Percentiles rank a stretch among this genome's conserved stretches.
phyloP scores from a whole-genome alignment of 2,888 invertebrate species.

The Drosophila mayaguana region DNA sequence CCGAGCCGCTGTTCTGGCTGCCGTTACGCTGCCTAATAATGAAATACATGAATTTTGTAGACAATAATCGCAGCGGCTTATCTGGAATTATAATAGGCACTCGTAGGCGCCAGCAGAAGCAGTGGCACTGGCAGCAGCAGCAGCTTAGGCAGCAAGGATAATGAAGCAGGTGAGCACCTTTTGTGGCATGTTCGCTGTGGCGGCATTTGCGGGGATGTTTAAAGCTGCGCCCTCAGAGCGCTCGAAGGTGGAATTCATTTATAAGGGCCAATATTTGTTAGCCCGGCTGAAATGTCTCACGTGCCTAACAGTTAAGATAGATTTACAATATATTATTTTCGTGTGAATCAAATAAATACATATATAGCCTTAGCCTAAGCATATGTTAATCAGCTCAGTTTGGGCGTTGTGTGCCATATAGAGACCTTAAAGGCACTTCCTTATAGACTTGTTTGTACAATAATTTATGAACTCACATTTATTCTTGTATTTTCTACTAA shows the following conservation, averaged over 20 bases:
- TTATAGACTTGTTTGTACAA: no score
- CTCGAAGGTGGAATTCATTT: constrained; percentile 3
- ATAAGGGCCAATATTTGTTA: not conserved
- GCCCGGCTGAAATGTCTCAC: not conserved
- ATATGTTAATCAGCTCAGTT: constrained; percentile 1
- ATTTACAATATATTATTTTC: not conserved
- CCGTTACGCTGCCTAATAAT: constrained; percentile 62
- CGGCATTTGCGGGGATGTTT: constrained; percentile 9
- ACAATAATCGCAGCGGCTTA: constrained; percentile 77
- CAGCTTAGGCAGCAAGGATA: constrained; percentile 17
- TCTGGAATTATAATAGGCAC: constrained; percentile 65
- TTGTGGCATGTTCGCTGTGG: constrained; percentile 10
- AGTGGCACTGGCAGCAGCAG: not conserved
- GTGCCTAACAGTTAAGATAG: not conserved
- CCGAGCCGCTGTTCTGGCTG: constrained; percentile 45
- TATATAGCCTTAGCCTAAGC: not conserved
- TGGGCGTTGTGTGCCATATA: no score
- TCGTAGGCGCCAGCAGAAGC: constrained; percentile 25
- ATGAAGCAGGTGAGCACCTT: constrained; percentile 43
- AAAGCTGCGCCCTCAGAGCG: not conserved
- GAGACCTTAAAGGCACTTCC: not conserved
- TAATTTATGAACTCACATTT: no score
- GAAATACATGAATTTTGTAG: constrained; percentile 81
- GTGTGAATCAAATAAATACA: not conserved
- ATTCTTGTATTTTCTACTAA: no score